phyloP scores from a whole-genome alignment of 1,140 invertebrate genomes.

The Bombyx mori region ASM3026992v2 NC_085115.1:13409001-13409500 shows the following conservation, averaged over 20 bases:
- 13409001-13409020: too few species aligned
- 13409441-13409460: slow-evolving; percentile 49
- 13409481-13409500: slow-evolving; percentile 46
- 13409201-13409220: slow-evolving; percentile 46
- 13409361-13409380: slow-evolving; percentile 29
- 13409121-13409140: too few species aligned
- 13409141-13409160: too few species aligned
- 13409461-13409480: slow-evolving; percentile 55
- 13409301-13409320: slow-evolving; percentile 52
- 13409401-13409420: slow-evolving; percentile 29
- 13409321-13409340: slow-evolving; percentile 56
- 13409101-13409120: too few species aligned
- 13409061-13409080: too few species aligned
- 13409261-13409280: slow-evolving; percentile 63
- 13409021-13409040: too few species aligned
- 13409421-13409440: slow-evolving; percentile 28
- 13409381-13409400: slow-evolving; percentile 39
- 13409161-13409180: too few species aligned
- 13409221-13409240: slow-evolving; percentile 39
- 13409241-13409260: slow-evolving; percentile 58
- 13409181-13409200: slow-evolving; percentile 52
- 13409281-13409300: slow-evolving; percentile 60
- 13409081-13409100: too few species aligned
- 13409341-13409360: slow-evolving; percentile 53
- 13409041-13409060: too few species aligned